These are phyloP conservation scores for Drosophila watanabei DNA, from an alignment of 1,140 invertebrate species.

Conservation along the genomic window DNA sequence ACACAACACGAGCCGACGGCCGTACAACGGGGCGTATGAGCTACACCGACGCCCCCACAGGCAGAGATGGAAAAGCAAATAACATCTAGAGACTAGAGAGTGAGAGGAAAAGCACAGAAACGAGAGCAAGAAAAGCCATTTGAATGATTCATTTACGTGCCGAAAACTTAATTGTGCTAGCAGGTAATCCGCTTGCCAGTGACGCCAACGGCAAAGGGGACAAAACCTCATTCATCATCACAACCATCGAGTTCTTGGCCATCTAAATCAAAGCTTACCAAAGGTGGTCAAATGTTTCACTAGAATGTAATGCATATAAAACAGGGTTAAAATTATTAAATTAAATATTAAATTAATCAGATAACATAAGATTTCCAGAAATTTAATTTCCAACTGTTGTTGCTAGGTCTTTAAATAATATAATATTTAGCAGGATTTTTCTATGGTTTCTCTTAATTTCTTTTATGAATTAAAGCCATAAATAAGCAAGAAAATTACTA, in stretches of 20 bases:
- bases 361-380: not conserved
- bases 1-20: constrained; percentile 71
- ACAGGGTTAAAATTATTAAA: not conserved
- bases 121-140: constrained; percentile 41
- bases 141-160: constrained; percentile 70
- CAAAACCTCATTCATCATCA: constrained; percentile 16
- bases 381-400: too few species aligned
- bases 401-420: not conserved
- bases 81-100: constrained; percentile 3
- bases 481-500: not conserved
- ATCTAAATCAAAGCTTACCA: constrained; percentile 16
- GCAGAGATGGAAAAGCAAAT: constrained; percentile 19
- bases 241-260: not conserved
- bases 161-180: constrained; percentile 61
- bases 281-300: not conserved
- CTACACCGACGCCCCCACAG: constrained; percentile 48
- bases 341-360: not conserved
- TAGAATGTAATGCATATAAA: not conserved
- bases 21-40: constrained; percentile 64
- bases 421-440: not conserved
- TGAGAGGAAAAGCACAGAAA: constrained; percentile 10
- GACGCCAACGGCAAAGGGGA: constrained; percentile 35
- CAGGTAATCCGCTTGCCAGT: constrained; percentile 43
- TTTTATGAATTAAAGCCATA: not conserved
- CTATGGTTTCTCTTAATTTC: not conserved